Evolutionary conservation across 2,113 vertebrate species (phyloP).

Genomic region (Siniperca chuatsi): DNA sequence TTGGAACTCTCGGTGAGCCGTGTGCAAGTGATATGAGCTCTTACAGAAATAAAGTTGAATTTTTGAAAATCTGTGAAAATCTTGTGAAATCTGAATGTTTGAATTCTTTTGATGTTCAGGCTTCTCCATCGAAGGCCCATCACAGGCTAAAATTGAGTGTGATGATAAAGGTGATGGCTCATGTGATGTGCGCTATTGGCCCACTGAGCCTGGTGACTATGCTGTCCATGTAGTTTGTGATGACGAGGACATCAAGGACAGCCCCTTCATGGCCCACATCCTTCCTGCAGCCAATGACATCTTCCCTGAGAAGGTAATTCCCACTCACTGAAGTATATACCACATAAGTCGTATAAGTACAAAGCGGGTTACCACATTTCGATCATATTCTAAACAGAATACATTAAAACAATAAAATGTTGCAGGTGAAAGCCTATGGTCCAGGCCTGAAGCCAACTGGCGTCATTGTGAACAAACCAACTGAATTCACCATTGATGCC

Average conservation of each 20-base stretch:
- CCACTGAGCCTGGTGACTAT: slow-evolving; percentile 92
- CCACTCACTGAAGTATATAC: background rate
- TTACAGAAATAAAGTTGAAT: background rate
- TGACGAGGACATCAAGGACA: slow-evolving; percentile 94
- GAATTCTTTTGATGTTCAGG: slow-evolving; percentile 77
- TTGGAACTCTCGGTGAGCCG: slow-evolving; percentile 92
- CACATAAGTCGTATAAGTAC: background rate
- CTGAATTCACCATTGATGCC: slow-evolving; percentile 93
- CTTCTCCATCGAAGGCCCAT: slow-evolving; percentile 96
- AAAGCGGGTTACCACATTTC: background rate
- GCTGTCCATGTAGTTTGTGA: slow-evolving; percentile 97
- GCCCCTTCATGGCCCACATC: slow-evolving; percentile 95
- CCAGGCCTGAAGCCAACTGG: slow-evolving; percentile 92
- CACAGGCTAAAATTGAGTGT: slow-evolving; percentile 95
- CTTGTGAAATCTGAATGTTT: background rate
- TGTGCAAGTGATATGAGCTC: background rate
- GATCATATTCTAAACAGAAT: background rate
- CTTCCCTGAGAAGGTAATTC: slow-evolving; percentile 91
- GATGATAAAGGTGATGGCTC: slow-evolving; percentile 94
- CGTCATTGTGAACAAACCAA: slow-evolving; percentile 89
- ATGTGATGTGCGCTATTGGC: slow-evolving; percentile 96
- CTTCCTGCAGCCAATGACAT: slow-evolving; percentile 88
- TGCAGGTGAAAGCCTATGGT: slow-evolving; percentile 93
- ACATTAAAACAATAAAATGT: background rate
- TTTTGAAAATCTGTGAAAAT: too few relatives aligned